Evolutionary conservation across 1,140 invertebrate genomes (phyloP).

Genomic region (Drosophila parvula): DNA sequence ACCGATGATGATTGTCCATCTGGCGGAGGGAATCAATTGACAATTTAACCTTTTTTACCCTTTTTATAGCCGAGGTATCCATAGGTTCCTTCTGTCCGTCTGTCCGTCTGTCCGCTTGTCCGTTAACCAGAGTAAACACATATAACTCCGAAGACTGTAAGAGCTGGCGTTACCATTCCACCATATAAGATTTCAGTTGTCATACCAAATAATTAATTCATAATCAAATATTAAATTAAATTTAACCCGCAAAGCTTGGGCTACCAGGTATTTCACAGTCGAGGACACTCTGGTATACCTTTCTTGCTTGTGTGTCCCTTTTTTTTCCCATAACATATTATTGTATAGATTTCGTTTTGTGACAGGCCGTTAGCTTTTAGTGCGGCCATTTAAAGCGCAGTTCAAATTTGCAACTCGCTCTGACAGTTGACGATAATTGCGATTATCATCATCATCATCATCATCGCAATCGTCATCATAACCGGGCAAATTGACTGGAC

Average conservation of each 20-base stretch:
- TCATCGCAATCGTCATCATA: constrained; percentile 15
- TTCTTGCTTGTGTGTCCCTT: not conserved
- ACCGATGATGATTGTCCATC: constrained; percentile 54
- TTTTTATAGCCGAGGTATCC: not conserved
- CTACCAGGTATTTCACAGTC: not conserved
- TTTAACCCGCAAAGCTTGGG: no score
- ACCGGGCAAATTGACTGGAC: constrained; percentile 61
- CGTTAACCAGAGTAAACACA: not conserved
- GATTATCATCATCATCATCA: constrained; percentile 5
- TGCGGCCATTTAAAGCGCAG: constrained; percentile 53
- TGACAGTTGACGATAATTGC: constrained; percentile 30
- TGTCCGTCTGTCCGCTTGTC: not conserved
- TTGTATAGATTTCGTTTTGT: constrained; percentile 22
- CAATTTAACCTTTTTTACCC: constrained; percentile 43
- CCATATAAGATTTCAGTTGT: not conserved
- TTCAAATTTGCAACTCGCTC: constrained; percentile 19
- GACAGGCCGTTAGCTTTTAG: constrained; percentile 65
- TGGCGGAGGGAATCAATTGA: constrained; percentile 63
- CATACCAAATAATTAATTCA: no score
- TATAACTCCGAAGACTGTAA: not conserved
- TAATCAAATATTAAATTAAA: no score
- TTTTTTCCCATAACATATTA: constrained; percentile 5
- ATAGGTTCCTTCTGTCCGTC: not conserved
- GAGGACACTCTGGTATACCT: not conserved
- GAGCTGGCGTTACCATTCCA: not conserved